phyloP scores from a whole-genome alignment of 2,888 invertebrate genomes.

The Scaptomyza cyrtandrae region DNA sequence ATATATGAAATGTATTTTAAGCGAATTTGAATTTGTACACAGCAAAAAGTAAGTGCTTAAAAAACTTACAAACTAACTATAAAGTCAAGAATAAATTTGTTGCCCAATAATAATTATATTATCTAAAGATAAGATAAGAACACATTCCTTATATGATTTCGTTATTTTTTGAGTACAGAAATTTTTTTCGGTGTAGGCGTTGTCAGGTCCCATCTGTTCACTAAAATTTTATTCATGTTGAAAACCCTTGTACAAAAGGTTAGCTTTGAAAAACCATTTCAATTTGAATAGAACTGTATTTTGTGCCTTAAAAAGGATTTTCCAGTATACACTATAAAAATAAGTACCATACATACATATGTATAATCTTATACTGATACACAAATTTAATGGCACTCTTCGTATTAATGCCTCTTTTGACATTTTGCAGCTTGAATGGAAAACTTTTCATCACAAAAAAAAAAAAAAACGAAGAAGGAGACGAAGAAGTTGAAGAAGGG shows the following conservation, averaged over 20 bases:
- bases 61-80: too few relatives aligned
- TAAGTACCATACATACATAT: not conserved
- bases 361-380: not conserved
- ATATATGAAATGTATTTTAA: not conserved
- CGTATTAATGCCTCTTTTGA: conserved; percentile 38
- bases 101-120: too few relatives aligned
- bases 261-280: not conserved
- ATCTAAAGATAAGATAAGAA: too few relatives aligned
- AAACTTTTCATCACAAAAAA: conserved; percentile 39
- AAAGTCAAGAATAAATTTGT: too few relatives aligned
- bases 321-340: not conserved
- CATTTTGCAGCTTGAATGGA: conserved; percentile 60
- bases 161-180: too few relatives aligned
- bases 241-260: not conserved
- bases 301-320: not conserved
- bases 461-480: conserved; percentile 1
- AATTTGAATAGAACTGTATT: not conserved
- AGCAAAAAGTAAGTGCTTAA: not conserved
- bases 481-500: conserved; percentile 11
- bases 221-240: not conserved
- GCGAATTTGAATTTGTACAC: not conserved
- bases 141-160: too few relatives aligned
- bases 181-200: not conserved
- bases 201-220: not conserved
- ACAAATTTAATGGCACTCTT: conserved; percentile 11